Conservation (phyloP, 1,140 invertebrate genomes). For the Drosophila santomea region DNA sequence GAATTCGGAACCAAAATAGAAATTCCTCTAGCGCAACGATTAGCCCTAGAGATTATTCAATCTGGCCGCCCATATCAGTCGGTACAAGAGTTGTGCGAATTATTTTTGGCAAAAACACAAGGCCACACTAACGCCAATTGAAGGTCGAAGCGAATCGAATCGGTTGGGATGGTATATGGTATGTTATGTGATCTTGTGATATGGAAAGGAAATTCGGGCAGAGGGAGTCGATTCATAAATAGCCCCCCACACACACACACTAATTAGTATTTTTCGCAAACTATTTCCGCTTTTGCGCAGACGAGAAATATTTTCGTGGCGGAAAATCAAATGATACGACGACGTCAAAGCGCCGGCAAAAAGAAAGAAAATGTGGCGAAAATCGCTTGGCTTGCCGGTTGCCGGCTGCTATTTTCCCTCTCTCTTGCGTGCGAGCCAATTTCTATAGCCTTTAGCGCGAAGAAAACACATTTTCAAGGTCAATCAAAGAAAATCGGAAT, state of each 20-base stretch:
- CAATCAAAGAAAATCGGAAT: constrained; percentile 45
- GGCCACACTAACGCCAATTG: constrained; percentile 17
- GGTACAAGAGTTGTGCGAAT: constrained; percentile 27
- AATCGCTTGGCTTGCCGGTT: constrained; percentile 39
- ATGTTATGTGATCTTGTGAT: constrained; percentile 28
- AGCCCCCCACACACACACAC: constrained; percentile 8
- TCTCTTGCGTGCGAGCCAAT: constrained; percentile 13
- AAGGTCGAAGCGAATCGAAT: constrained; percentile 29
- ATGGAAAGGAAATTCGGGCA: constrained; percentile 12
- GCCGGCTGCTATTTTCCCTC: constrained; percentile 50
- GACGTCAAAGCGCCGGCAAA: constrained; percentile 53
- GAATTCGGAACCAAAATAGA: background rate
- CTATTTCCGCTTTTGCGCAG: constrained; percentile 78
- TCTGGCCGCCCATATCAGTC: constrained; percentile 3
- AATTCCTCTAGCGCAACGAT: constrained; percentile 2
- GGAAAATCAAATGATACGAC: constrained; percentile 25
- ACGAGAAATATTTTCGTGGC: constrained; percentile 28
- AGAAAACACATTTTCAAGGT: constrained; percentile 58
- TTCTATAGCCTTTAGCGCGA: constrained; percentile 9
- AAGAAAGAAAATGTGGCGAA: constrained; percentile 11
- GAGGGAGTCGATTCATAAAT: constrained; percentile 33
- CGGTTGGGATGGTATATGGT: background rate
- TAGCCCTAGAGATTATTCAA: constrained; percentile 35
- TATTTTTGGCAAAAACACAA: constrained; percentile 39
- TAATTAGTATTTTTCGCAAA: constrained; percentile 51